These are phyloP conservation scores for Drosophila albomicans DNA, from an alignment of 1,140 invertebrate genomes.

Conservation along the genomic window DNA sequence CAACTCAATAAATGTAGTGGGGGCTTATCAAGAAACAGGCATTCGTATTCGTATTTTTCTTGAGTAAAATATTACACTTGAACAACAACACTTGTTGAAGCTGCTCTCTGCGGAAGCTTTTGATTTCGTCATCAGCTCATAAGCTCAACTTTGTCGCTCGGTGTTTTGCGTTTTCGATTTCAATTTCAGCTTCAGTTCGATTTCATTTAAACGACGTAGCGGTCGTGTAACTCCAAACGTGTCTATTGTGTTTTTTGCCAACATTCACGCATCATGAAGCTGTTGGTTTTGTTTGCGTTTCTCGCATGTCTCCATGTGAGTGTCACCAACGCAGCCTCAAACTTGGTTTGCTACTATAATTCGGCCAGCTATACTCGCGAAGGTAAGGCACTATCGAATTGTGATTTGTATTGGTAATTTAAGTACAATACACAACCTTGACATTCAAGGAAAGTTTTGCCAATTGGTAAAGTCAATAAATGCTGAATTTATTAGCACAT, in stretches of 20 bases:
- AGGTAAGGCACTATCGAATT: slow-evolving; percentile 85
- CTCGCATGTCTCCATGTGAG: slow-evolving; percentile 55
- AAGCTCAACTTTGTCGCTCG: slow-evolving; percentile 47
- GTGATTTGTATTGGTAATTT: too few relatives aligned
- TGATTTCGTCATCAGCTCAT: slow-evolving; percentile 21
- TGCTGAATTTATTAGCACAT: background rate
- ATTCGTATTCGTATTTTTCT: background rate
- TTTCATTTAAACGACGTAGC: slow-evolving; percentile 67
- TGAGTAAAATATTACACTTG: background rate
- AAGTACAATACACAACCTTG: slow-evolving; percentile 2
- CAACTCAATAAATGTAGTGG: background rate
- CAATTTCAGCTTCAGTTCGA: slow-evolving; percentile 68
- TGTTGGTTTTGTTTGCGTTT: slow-evolving; percentile 56
- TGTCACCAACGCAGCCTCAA: slow-evolving; percentile 73
- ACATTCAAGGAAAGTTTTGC: background rate
- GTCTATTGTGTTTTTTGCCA: background rate
- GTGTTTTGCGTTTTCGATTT: slow-evolving; percentile 50
- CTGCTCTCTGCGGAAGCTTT: slow-evolving; percentile 36
- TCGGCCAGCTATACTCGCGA: slow-evolving; percentile 88
- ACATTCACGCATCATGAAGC: slow-evolving; percentile 59
- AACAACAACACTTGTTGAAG: background rate
- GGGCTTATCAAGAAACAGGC: background rate
- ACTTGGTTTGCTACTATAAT: slow-evolving; percentile 90
- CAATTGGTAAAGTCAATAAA: background rate
- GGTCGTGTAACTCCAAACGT: slow-evolving; percentile 56